phyloP scores from a whole-genome alignment of 2,888 invertebrate species.

The Liodrosophila aerea region DNA sequence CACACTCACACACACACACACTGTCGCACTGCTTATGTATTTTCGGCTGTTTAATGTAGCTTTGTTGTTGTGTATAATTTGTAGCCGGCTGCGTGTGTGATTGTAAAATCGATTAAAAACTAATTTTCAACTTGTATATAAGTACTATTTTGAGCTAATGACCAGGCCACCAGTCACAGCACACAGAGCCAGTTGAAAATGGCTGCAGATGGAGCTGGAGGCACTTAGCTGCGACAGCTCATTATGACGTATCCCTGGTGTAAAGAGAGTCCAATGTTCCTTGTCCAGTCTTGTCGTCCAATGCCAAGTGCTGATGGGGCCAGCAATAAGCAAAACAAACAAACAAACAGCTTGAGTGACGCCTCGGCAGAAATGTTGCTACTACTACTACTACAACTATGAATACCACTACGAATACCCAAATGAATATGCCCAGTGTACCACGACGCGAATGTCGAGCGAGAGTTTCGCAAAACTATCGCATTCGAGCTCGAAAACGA shows the following conservation, averaged over 20 bases:
- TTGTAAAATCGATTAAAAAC: constrained; percentile 80
- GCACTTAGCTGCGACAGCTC: constrained; percentile 46
- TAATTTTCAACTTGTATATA: constrained; percentile 60
- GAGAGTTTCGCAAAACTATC: no score
- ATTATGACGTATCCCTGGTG: constrained; percentile 46
- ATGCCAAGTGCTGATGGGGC: constrained; percentile 35
- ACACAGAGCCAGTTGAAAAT: neutral
- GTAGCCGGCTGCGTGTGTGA: constrained; percentile 56
- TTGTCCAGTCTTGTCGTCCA: no score
- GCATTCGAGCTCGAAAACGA: no score
- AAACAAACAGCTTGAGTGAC: constrained; percentile 46
- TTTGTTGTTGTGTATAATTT: constrained; percentile 37
- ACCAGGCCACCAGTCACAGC: constrained; percentile 10
- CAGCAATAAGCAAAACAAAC: constrained; percentile 47
- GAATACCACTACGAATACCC: no score
- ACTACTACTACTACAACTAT: neutral
- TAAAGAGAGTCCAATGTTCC: constrained; percentile 20
- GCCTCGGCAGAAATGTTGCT: constrained; percentile 24
- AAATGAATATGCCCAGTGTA: no score
- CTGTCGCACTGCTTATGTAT: constrained; percentile 1
- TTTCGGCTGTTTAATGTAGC: no score
- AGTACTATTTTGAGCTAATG: constrained; percentile 31
- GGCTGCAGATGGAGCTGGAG: constrained; percentile 4
- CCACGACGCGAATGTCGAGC: no score
- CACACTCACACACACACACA: constrained; percentile 10